phyloP scores from a whole-genome alignment of 2,113 vertebrate genomes.

The Gobius niger region DNA sequence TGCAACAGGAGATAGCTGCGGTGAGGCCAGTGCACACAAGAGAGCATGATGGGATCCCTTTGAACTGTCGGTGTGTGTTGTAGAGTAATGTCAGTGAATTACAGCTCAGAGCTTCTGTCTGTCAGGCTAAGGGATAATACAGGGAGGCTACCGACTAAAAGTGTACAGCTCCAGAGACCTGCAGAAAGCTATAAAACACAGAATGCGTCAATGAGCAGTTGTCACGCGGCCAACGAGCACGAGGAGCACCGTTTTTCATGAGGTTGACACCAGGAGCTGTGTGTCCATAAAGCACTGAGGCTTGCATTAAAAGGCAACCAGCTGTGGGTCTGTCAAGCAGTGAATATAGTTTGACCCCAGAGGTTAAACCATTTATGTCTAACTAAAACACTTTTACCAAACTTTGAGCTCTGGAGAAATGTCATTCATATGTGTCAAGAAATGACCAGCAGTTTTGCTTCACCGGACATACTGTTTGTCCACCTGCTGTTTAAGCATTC shows the following conservation, averaged over 20 bases:
- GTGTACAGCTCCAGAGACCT: constrained; percentile 40
- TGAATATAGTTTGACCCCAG: constrained; percentile 56
- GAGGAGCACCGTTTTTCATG: constrained; percentile 48
- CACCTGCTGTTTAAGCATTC: too few species aligned
- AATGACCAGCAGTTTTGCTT: too few species aligned
- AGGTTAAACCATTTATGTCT: constrained; percentile 51
- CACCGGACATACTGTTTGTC: too few species aligned
- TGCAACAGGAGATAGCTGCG: constrained; percentile 64
- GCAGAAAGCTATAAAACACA: constrained; percentile 55
- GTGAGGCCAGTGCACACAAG: constrained; percentile 35
- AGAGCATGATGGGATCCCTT: constrained; percentile 11
- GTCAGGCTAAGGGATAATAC: constrained; percentile 24
- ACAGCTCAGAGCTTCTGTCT: constrained; percentile 22
- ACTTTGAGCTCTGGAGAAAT: too few species aligned
- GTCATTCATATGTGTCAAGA: too few species aligned
- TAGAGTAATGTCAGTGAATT: constrained; percentile 26
- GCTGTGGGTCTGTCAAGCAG: constrained; percentile 59
- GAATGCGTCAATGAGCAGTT: constrained; percentile 57
- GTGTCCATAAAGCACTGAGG: constrained; percentile 57
- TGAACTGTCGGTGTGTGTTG: constrained; percentile 6
- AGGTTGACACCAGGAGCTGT: constrained; percentile 56
- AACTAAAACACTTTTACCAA: constrained; percentile 37
- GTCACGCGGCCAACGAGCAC: constrained; percentile 60
- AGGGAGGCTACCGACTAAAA: constrained; percentile 18
- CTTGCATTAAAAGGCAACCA: constrained; percentile 64